Conservation (phyloP, 37 sponge, comb jelly and placozoan species). For the Halisarca cf. caerulea region DNA sequence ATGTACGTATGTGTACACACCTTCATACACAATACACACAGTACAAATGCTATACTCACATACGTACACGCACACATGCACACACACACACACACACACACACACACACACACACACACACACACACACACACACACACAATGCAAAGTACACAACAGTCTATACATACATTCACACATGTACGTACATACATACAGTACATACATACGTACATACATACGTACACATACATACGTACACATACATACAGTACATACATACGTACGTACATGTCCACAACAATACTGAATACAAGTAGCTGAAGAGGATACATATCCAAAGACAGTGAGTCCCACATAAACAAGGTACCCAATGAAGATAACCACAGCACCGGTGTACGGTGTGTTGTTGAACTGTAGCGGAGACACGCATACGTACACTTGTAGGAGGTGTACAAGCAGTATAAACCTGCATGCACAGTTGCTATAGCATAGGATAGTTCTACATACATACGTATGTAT, state of each 20-base stretch:
- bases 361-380: constrained; percentile 46
- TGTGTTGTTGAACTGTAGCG: constrained; percentile 33
- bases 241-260: not conserved
- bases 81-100: constrained; percentile 6
- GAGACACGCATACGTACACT: not conserved
- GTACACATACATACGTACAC: too few relatives aligned
- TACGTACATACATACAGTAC: not conserved
- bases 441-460: too few relatives aligned
- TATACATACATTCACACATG: not conserved
- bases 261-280: too few relatives aligned
- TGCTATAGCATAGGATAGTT: too few relatives aligned
- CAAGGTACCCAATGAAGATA: constrained; percentile 65
- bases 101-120: constrained; percentile 14
- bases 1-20: too few relatives aligned
- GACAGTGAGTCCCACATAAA: constrained; percentile 24
- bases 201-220: constrained; percentile 15
- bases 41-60: too few relatives aligned
- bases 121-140: constrained; percentile 29
- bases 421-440: too few relatives aligned
- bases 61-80: too few relatives aligned
- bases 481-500: not conserved
- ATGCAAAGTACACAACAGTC: constrained; percentile 28
- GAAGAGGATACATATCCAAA: constrained; percentile 78
- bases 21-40: too few relatives aligned
- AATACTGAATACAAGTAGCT: too few relatives aligned